Evolutionary conservation across 2,113 vertebrate species (phyloP), one percentile per base, ranked within the genome.

Genomic region (Alectura lathami): DNA sequence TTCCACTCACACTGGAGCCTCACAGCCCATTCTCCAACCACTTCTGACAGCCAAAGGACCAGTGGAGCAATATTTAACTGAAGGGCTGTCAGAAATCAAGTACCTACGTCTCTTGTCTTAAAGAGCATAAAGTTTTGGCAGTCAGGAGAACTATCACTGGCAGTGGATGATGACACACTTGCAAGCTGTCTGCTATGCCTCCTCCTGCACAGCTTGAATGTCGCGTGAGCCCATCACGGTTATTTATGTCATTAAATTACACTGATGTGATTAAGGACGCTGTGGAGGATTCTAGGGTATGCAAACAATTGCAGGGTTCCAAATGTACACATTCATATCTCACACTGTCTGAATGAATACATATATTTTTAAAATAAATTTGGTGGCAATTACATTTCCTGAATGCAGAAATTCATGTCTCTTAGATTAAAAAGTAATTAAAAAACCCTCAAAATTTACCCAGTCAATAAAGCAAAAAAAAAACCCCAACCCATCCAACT

Each of bases 241-340:
- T 88, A 83, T 92, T 89, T 89, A 74, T 45, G 63, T 42, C 63
- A n/a, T 83, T 83, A 91, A 79, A 88, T 87, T 88, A 89, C 80
- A 66, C 36, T 83, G 74, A 85, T 87, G 32, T 24, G 48, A 86
- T 68, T 63, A 89, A 93, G 47, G 40, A 63, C 27, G 34, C 72
- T 80, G 81, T 47, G 34, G 57, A 95, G 73, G 84, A 95, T 59
- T 73, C 59, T 18, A 84, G 91, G 62, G 68, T 48, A 84, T 67
- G n/a, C 82, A 85, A 91, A 95, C 70, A 86, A 36, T 32, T 79
- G n/a, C 3, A 63, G 47, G 26, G 60, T 60, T 94, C 53, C 76
- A 92, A 62, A 54, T 36, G n/a, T 34, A 87, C 42, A 43, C 54
- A 45, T 45, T 78, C 36, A 27, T 23, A 42, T 76, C 42, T 63